Base-by-base conservation (phyloP, 2,888 invertebrate species). In the Lepidocyrtoides sp. region DNA sequence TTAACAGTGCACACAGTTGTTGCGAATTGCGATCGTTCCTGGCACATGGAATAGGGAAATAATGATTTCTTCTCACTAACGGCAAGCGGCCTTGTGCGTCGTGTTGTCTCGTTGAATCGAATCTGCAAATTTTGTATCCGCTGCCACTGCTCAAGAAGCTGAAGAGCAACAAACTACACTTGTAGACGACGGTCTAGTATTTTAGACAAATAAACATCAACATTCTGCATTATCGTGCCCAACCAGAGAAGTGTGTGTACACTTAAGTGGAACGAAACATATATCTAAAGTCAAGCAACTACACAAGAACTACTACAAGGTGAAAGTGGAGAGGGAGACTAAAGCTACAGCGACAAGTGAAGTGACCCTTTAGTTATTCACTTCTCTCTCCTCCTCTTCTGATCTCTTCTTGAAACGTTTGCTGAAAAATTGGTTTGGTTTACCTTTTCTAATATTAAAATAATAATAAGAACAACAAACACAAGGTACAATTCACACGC, bases 51-150 rank as follows among this genome's bases (percentile, higher is more conserved):
- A 63, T 75, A 48, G 29, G n/a, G 57, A 57, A 54, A 54, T 81
- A 82, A 82, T 63, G 54, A 81, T 51, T 60, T 57, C 51, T n/a
- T 44, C 48, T 44, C n/a, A 20, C n/a, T n/a, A n/a, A n/a, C n/a
- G n/a, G n/a, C n/a, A n/a, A 79, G 26, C 82, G 79, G 41, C 60
- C 63, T 79, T 79, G 79, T 79, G 54, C 63, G 63, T 82, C 82
- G 63, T 82, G 63, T 44, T 82, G 82, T 82, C 63, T 82, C 82
- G 63, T 82, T 8, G 63, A 63, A 63, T 82, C 63, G 63, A 82
- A 63, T 82, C 82, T 82, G 29, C 77, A 77, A 77, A 32, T 51
- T 77, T 26, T 51, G 77, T 51, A 26, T 69, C n/a, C 36, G 8
- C 48, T n/a, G 72, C n/a, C 10, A 77, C 29, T 29, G 14, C 79